phyloP scores from a whole-genome alignment of 2,888 invertebrate species.

The Eurytoma californica region DNA sequence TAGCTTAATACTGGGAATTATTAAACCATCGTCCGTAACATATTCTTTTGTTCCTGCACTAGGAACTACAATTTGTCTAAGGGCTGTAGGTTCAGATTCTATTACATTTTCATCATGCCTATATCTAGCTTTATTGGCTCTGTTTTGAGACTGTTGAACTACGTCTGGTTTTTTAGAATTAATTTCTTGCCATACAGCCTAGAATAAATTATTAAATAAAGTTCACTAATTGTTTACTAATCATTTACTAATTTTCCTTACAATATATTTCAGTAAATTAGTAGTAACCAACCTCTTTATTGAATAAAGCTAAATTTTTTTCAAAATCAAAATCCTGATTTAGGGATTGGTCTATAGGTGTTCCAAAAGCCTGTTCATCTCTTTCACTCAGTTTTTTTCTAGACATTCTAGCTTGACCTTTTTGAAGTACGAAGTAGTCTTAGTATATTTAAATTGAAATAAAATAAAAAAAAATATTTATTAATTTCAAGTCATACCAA shows the following conservation, averaged over 20 bases:
- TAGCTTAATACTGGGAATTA: constrained; percentile 85
- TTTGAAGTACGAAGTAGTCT: not conserved
- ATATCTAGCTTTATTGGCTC: constrained; percentile 76
- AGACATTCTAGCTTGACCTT: constrained; percentile 69
- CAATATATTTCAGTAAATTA: not conserved
- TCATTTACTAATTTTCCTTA: not conserved
- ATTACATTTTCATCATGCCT: constrained; percentile 93
- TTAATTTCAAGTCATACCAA: constrained; percentile 57
- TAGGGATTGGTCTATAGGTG: constrained; percentile 81
- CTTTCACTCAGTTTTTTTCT: constrained; percentile 75
- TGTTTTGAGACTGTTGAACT: constrained; percentile 76
- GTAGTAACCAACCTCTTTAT: constrained; percentile 79
- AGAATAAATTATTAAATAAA: constrained; percentile 57
- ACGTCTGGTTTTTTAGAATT: constrained; percentile 81
- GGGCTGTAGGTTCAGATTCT: constrained; percentile 79
- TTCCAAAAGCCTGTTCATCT: constrained; percentile 88
- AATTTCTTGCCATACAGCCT: constrained; percentile 86
- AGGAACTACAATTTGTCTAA: constrained; percentile 85
- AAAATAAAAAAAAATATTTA: not conserved
- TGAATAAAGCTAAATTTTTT: constrained; percentile 92
- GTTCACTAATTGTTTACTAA: not conserved
- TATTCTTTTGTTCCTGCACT: constrained; percentile 80
- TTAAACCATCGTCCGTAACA: constrained; percentile 88
- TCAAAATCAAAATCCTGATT: constrained; percentile 95
- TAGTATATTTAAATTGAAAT: not conserved